A percentile compares a stretch with the other conserved stretches of the same genome.
phyloP scores from a whole-genome alignment of 2,888 invertebrate species.

The Micoletzkya japonica region DNA sequence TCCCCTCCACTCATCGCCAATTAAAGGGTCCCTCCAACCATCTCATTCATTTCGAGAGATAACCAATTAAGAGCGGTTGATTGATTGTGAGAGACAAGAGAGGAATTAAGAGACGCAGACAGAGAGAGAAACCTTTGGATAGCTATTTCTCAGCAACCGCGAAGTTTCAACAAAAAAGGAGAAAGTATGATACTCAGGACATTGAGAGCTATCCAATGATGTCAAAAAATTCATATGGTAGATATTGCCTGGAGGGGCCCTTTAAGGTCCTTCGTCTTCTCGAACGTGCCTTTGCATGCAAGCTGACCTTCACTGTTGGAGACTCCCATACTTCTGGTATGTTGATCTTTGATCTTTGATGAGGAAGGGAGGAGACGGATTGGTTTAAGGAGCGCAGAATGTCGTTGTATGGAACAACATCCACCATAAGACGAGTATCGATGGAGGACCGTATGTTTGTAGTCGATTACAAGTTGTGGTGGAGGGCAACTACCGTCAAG shows the following conservation, averaged over 20 bases:
- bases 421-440: conserved; percentile 76
- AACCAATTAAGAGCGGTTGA: too few relatives aligned
- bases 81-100: too few relatives aligned
- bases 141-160: too few relatives aligned
- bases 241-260: not conserved
- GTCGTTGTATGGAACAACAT: conserved; percentile 89
- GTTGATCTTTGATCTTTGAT: conserved; percentile 70
- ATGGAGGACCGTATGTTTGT: conserved; percentile 46
- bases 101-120: too few relatives aligned
- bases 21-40: too few relatives aligned
- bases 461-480: too few relatives aligned
- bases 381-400: conserved; percentile 68
- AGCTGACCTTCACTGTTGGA: conserved; percentile 82
- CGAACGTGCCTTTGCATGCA: conserved; percentile 81
- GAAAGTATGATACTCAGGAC: too few relatives aligned
- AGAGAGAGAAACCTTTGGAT: too few relatives aligned
- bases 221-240: not conserved
- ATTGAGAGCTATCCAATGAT: too few relatives aligned
- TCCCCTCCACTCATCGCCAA: not conserved
- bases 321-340: conserved; percentile 81
- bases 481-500: too few relatives aligned
- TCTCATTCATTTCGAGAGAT: too few relatives aligned
- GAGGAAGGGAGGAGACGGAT: not conserved
- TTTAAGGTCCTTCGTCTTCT: conserved; percentile 74
- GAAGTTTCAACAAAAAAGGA: too few relatives aligned